Evolutionary conservation across 2,888 invertebrate species (phyloP), one percentile per base, ranked within the genome.

Genomic region (Drosophila longiperda): DNA sequence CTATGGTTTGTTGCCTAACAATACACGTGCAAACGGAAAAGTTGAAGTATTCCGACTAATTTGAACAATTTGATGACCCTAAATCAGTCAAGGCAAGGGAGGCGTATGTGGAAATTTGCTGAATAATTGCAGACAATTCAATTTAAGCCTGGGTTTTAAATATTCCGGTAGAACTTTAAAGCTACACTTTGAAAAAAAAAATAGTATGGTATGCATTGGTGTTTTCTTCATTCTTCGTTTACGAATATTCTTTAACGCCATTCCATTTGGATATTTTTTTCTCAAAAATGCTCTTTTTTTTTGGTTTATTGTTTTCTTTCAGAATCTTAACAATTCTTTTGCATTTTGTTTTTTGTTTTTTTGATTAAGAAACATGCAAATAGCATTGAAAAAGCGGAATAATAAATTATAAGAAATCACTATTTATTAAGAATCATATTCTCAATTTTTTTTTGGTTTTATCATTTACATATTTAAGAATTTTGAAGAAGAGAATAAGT

Each of bases 21-120:
- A 66, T 67, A 82, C 72, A 48, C 76, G 76, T 78, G 76, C 67
- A 73, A 84, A 69, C 83, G 84, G 85, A 84, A 85, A 69, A 66
- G 58, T 61, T 48, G 34, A 68, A 74, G 54, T 48, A 70, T 53
- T 52, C 38, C 55, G 69, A 68, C 64, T 57, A 63, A 58, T 49
- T n/a, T 50, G 20, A 54, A 57, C 20, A 60, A 26, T 45, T 49
- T 55, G 55, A 54, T 48, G 33, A 60, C 32, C 50, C 32, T 40
- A 49, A 23, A 34, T 15, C 9, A 9, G 23, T 32, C 40, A 32
- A 32, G 32, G 20, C 26, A 7, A 12, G 32, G 40, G 52, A n/a
- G 36, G 42, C 26, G n/a, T 36, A 26, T 9, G n/a, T 49, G n/a
- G 0, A 38, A 49, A 53, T 53, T 48, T 48, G 23, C 54, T 34